Evolutionary conservation across 92 coral and sea anemone genomes (phyloP).

Genomic region (Phenganax marumi): DNA sequence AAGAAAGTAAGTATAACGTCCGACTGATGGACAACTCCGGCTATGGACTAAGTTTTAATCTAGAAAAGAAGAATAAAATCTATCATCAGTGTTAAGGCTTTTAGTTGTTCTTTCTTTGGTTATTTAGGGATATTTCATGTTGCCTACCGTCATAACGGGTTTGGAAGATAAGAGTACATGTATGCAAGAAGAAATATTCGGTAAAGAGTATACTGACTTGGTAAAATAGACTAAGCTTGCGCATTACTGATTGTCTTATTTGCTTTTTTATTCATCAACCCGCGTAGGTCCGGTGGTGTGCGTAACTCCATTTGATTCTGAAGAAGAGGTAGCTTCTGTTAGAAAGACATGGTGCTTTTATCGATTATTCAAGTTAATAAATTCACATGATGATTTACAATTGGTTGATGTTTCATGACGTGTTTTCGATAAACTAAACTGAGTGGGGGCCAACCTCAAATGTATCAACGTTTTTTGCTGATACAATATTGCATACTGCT

Average conservation of each 20-base stretch:
- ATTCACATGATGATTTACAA: background rate
- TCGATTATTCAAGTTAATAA: background rate
- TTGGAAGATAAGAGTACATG: slow-evolving; percentile 69
- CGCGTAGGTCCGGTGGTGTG: slow-evolving; percentile 73
- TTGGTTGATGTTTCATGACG: background rate
- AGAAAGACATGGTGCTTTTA: background rate
- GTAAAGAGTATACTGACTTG: slow-evolving; percentile 53
- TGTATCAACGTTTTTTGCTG: no score
- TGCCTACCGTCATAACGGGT: slow-evolving; percentile 77
- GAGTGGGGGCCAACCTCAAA: no score
- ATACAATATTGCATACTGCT: no score
- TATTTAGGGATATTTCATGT: slow-evolving; percentile 77
- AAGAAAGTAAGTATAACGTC: slow-evolving; percentile 21
- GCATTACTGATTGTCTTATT: background rate
- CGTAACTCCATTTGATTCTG: slow-evolving; percentile 72
- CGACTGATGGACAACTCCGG: background rate
- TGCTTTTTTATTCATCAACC: background rate
- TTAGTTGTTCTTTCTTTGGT: background rate
- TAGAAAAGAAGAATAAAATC: background rate
- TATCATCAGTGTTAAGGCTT: background rate
- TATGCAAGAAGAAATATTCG: slow-evolving; percentile 92
- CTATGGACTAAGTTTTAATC: no score
- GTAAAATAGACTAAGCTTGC: background rate
- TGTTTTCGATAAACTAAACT: no score
- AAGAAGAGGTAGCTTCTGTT: slow-evolving; percentile 64